phyloP scores from a whole-genome alignment of 2,888 invertebrate species.

The Hybos culiciformis region DNA sequence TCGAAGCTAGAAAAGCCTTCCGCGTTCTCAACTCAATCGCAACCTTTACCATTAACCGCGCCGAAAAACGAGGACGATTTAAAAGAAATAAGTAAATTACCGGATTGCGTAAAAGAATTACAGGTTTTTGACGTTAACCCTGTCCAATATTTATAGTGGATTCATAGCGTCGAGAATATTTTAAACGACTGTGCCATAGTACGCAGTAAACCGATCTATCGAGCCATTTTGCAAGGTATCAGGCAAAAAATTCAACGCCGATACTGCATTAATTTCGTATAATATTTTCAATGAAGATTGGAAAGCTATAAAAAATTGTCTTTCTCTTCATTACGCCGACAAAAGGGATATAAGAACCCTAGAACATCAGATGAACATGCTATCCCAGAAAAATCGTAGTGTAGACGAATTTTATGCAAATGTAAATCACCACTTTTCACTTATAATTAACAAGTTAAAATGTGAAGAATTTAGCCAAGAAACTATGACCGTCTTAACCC shows the following conservation, averaged over 20 bases:
- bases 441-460: constrained; percentile 3
- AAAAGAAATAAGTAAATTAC: background rate
- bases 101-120: constrained; percentile 1
- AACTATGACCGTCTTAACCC: background rate
- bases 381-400: constrained; percentile 1
- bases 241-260: background rate
- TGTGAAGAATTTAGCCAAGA: background rate
- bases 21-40: background rate
- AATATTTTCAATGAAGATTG: constrained; percentile 6
- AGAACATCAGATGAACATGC: constrained; percentile 3
- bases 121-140: background rate
- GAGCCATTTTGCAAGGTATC: background rate
- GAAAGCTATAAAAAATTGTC: constrained; percentile 2
- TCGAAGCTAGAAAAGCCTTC: background rate
- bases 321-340: constrained; percentile 8
- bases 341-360: constrained; percentile 7
- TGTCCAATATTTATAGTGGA: background rate
- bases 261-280: constrained; percentile 4
- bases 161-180: background rate
- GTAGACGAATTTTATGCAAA: constrained; percentile 5
- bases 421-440: background rate
- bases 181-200: background rate
- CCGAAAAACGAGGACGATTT: background rate
- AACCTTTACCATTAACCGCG: background rate
- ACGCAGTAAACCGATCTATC: background rate